phyloP scores from a whole-genome alignment of 2,797 vertebrate genomes.

The Calcarius lapponicus region DNA sequence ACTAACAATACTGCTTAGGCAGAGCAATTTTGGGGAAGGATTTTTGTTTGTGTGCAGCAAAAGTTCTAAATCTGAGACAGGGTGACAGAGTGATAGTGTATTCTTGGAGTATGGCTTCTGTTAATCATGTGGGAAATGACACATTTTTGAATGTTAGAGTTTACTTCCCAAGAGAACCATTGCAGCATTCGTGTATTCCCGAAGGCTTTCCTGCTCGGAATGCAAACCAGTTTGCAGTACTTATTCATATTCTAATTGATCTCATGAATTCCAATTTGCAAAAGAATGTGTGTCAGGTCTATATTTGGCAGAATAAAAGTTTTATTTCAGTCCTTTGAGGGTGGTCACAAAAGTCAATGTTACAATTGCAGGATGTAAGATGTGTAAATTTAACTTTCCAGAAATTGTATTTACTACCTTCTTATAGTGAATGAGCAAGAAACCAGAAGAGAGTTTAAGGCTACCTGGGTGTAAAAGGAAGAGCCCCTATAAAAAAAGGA shows the following conservation, averaged over 20 bases:
- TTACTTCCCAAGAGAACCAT: not conserved
- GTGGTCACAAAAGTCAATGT: not conserved
- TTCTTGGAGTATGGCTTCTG: not conserved
- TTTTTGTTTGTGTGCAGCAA: not conserved
- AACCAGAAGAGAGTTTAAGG: not conserved
- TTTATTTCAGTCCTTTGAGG: not conserved
- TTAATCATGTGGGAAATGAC: not conserved
- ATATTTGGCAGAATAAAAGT: not conserved
- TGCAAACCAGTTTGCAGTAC: not conserved
- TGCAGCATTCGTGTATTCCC: not conserved
- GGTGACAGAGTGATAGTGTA: too few relatives aligned
- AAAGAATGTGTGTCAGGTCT: not conserved
- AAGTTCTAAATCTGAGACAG: not conserved
- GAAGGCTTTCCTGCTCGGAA: not conserved
- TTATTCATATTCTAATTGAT: not conserved
- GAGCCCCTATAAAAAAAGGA: not conserved
- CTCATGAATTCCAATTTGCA: not conserved
- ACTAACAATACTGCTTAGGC: not conserved
- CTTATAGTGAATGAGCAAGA: not conserved
- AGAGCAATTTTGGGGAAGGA: not conserved
- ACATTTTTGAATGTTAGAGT: not conserved
- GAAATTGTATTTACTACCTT: not conserved
- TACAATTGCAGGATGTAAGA: not conserved
- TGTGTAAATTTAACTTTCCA: not conserved
- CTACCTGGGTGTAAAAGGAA: not conserved